A percentile compares a stretch with the other conserved stretches of the same genome.
Conservation (phyloP, 2,888 invertebrate species). For the Caenorhabditis sp. region DNA sequence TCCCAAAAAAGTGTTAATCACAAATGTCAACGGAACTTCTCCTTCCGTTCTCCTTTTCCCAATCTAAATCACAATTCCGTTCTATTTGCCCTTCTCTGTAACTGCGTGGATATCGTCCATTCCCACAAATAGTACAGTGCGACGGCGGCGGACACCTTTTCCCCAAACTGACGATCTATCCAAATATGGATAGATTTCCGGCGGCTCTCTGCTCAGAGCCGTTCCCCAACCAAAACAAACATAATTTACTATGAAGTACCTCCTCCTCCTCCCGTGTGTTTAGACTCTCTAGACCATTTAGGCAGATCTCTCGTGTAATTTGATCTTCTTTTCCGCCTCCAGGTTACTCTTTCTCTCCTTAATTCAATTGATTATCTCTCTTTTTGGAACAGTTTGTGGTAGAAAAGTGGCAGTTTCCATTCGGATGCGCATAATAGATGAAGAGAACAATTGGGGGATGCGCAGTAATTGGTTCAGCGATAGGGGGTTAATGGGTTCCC, state of each 20-base stretch:
- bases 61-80: no score
- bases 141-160: no score
- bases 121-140: no score
- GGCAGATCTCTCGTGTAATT: no score
- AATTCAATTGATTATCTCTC: slow-evolving; percentile 12
- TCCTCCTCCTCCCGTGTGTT: slow-evolving; percentile 13
- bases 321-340: not conserved
- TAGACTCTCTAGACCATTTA: slow-evolving; percentile 38
- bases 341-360: slow-evolving; percentile 21
- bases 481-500: slow-evolving; percentile 33
- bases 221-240: slow-evolving; percentile 37
- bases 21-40: no score
- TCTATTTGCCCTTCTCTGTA: no score
- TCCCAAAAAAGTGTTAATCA: no score
- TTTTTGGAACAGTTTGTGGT: slow-evolving; percentile 8
- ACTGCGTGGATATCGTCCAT: no score
- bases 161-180: slow-evolving; percentile 47
- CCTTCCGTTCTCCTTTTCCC: no score
- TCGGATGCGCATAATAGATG: not conserved
- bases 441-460: slow-evolving; percentile 24
- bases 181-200: slow-evolving; percentile 25
- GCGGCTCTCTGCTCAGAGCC: not conserved
- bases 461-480: slow-evolving; percentile 2
- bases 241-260: slow-evolving; percentile 56
- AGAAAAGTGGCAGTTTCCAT: no score